These are phyloP conservation scores for Eulemur mongoz DNA, from an alignment of 2,797 vertebrate genomes.

Conservation along the genomic window DNA sequence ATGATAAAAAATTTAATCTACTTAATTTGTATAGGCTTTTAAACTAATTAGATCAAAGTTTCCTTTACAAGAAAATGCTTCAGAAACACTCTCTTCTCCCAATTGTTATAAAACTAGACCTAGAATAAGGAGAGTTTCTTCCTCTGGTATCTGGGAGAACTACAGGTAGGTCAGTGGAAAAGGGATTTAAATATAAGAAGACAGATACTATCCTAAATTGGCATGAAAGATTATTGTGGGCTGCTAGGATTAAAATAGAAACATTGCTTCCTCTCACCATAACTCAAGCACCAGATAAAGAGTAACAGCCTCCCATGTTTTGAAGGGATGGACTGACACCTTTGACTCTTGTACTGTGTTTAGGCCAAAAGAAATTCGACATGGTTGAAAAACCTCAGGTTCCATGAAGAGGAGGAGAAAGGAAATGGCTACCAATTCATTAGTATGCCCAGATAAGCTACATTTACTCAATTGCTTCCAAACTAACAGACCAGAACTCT, in stretches of 20 bases:
- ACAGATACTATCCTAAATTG: not conserved
- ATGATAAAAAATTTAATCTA: conserved; percentile 36
- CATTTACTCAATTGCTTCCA: conserved; percentile 42
- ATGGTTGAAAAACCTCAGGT: conserved; percentile 25
- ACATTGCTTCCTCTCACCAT: conserved; percentile 3
- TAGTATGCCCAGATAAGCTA: not conserved
- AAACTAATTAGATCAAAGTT: conserved; percentile 33
- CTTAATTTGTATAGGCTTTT: conserved; percentile 1
- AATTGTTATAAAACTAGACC: not conserved
- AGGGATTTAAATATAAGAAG: conserved; percentile 39
- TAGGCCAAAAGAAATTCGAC: conserved; percentile 32
- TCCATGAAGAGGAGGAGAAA: conserved; percentile 34
- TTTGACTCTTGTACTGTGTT: conserved; percentile 15
- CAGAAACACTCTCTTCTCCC: conserved; percentile 5
- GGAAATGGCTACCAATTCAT: not conserved
- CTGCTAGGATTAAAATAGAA: conserved; percentile 32
- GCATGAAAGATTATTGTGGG: not conserved
- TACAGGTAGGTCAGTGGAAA: not conserved
- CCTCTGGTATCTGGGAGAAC: conserved; percentile 1
- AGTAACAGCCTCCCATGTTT: not conserved
- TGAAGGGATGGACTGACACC: not conserved
- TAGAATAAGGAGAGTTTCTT: conserved; percentile 38
- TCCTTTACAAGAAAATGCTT: conserved; percentile 33
- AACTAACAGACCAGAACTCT: conserved; percentile 16
- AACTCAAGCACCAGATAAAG: conserved; percentile 14